These are phyloP conservation scores for Monopterus albus DNA, from an alignment of 2,113 vertebrate species.

Conservation along the genomic window DNA sequence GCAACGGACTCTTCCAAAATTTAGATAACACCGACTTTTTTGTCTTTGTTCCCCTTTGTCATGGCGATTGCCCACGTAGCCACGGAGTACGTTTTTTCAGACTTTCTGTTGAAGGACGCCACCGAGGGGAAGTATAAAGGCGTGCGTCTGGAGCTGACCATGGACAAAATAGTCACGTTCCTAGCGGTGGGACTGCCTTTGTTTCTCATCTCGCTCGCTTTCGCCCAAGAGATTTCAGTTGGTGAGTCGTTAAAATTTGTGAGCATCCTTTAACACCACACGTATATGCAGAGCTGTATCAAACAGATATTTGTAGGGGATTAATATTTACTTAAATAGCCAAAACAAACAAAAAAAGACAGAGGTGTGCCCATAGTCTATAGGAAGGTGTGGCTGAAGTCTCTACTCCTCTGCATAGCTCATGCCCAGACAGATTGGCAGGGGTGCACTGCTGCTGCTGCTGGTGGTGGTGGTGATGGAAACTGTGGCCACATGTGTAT, in stretches of 20 bases:
- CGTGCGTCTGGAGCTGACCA: constrained; percentile 90
- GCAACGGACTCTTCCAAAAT: not conserved
- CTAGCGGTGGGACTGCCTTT: constrained; percentile 92
- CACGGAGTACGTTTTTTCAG: constrained; percentile 95
- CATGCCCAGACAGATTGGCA: not conserved
- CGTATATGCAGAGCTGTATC: not conserved
- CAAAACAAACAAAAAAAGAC: too few relatives aligned
- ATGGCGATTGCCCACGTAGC: constrained; percentile 96
- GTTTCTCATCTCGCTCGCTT: constrained; percentile 95
- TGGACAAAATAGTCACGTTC: constrained; percentile 92
- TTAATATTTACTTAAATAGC: too few relatives aligned
- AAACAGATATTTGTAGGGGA: not conserved
- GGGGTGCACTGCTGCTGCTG: not conserved
- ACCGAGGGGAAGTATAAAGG: constrained; percentile 90
- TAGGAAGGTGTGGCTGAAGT: constrained; percentile 51
- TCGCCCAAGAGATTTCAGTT: constrained; percentile 94
- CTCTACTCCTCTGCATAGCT: constrained; percentile 41
- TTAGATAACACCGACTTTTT: constrained; percentile 26
- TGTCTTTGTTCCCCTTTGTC: constrained; percentile 43
- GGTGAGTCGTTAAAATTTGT: constrained; percentile 90
- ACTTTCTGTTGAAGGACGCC: constrained; percentile 93
- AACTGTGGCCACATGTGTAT: not conserved
- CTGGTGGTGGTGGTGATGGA: not conserved
- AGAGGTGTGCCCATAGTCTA: constrained; percentile 15
- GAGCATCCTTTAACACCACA: not conserved